phyloP scores from a whole-genome alignment of 2,797 vertebrate species.

The Pelochelys cantorii region DNA sequence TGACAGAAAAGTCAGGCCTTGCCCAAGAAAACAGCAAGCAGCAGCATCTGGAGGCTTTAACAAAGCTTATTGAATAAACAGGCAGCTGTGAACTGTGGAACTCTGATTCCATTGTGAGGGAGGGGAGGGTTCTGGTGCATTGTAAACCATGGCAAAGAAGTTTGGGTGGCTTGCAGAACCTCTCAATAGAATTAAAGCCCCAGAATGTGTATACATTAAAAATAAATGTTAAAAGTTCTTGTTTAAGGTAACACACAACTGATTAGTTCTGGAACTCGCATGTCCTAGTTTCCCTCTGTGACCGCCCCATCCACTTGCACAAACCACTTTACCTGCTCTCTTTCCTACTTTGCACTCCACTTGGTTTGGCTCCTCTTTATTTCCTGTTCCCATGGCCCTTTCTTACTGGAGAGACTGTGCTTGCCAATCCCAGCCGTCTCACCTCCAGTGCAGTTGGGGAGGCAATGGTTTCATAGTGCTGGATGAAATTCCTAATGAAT shows the following conservation, averaged over 20 bases:
- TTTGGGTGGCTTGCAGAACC: no score
- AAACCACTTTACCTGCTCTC: background rate
- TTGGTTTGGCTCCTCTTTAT: background rate
- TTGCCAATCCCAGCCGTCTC: background rate
- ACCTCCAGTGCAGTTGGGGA: background rate
- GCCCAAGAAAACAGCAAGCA: no score
- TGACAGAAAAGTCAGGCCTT: no score
- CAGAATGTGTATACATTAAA: background rate
- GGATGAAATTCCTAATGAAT: background rate
- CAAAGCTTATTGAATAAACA: no score
- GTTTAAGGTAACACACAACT: background rate
- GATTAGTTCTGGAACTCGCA: background rate
- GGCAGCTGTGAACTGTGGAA: no score
- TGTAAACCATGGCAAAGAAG: no score
- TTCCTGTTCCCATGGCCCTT: background rate
- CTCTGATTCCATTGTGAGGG: no score
- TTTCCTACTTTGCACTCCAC: background rate
- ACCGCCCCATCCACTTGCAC: background rate
- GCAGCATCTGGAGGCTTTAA: no score
- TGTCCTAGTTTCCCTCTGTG: background rate
- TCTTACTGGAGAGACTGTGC: background rate
- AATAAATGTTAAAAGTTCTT: background rate
- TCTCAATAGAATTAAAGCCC: background rate
- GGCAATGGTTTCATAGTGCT: fast-evolving
- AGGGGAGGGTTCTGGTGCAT: no score